Conservation (phyloP, 2,888 invertebrate species). For the Scotopteryx bipunctaria region DNA sequence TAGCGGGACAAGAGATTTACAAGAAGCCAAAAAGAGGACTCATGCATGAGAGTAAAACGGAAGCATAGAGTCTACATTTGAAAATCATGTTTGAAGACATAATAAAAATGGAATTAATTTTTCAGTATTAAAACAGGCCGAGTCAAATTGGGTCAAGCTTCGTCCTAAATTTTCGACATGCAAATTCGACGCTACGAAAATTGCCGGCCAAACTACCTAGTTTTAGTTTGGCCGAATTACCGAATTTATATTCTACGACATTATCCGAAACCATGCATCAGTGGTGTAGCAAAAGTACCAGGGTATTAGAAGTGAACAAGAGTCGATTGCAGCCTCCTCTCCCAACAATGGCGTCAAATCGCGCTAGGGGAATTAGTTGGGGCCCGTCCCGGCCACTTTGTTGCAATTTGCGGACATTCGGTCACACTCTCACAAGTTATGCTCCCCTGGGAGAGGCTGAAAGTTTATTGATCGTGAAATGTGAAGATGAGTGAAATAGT, state of each 20-base stretch:
- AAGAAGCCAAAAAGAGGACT: neutral
- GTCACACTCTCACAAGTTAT: slow-evolving; percentile 38
- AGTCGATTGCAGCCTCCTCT: slow-evolving; percentile 48
- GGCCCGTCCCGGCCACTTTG: slow-evolving; percentile 57
- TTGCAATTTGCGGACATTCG: slow-evolving; percentile 66
- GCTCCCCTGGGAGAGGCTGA: slow-evolving; percentile 30
- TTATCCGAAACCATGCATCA: slow-evolving; percentile 24
- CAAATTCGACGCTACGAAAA: slow-evolving; percentile 2
- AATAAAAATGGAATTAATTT: too few species aligned
- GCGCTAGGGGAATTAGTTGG: slow-evolving; percentile 58
- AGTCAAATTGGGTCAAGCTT: neutral
- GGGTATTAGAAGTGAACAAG: slow-evolving; percentile 32
- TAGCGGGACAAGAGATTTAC: neutral
- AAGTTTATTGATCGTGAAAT: slow-evolving; percentile 19
- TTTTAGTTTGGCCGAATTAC: too few species aligned
- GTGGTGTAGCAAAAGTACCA: slow-evolving; percentile 42
- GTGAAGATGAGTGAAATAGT: slow-evolving; percentile 15
- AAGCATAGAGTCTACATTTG: too few species aligned
- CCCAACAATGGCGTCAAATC: slow-evolving; percentile 59
- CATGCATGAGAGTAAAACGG: too few species aligned
- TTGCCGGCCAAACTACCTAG: neutral
- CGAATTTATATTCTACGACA: slow-evolving; percentile 26
- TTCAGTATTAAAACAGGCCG: neutral
- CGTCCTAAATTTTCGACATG: neutral
- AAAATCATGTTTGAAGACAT: too few species aligned